These are phyloP conservation scores for Epinephelus malabaricus DNA, from an alignment of 2,797 vertebrate genomes.

Conservation along the genomic window DNA sequence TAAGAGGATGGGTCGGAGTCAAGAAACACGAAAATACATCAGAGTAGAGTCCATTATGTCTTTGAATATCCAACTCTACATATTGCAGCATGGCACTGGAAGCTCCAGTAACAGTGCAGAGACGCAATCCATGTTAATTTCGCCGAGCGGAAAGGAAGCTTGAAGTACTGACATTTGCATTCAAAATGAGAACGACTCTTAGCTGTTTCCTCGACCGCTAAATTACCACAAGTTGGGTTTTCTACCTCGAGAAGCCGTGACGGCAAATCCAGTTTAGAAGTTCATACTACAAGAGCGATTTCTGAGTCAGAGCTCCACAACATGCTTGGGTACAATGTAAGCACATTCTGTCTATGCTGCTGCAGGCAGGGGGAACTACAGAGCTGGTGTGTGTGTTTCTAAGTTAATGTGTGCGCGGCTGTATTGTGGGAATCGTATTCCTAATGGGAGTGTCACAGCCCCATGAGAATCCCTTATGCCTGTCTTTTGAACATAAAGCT, in stretches of 20 bases:
- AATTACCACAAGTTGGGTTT: slow-evolving; percentile 42
- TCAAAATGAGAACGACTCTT: slow-evolving; percentile 41
- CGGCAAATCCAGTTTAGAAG: slow-evolving; percentile 51
- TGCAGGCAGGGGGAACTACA: slow-evolving; percentile 44
- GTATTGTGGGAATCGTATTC: slow-evolving; percentile 54
- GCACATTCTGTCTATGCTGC: slow-evolving; percentile 46
- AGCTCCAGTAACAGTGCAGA: slow-evolving; percentile 2
- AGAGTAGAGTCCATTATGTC: slow-evolving; percentile 27
- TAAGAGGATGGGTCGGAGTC: slow-evolving; percentile 25
- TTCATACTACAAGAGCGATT: slow-evolving; percentile 27
- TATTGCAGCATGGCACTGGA: slow-evolving; percentile 11
- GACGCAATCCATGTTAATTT: slow-evolving; percentile 24
- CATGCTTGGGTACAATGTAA: slow-evolving; percentile 53
- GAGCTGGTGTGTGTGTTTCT: slow-evolving; percentile 52
- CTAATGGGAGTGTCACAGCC: slow-evolving; percentile 72
- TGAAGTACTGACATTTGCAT: slow-evolving; percentile 36
- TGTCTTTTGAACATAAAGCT: slow-evolving; percentile 68
- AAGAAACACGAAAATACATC: slow-evolving; percentile 28
- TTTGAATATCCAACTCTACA: slow-evolving; percentile 39
- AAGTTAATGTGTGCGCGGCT: slow-evolving; percentile 49
- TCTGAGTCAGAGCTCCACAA: slow-evolving; percentile 27
- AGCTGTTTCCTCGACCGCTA: slow-evolving; percentile 27
- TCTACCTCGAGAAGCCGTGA: slow-evolving; percentile 35
- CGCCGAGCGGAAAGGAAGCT: slow-evolving; percentile 19
- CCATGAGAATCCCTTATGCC: slow-evolving; percentile 61